These are phyloP conservation scores for Byasa hedistus DNA, from an alignment of 2,888 invertebrate species.

Conservation along the genomic window DNA sequence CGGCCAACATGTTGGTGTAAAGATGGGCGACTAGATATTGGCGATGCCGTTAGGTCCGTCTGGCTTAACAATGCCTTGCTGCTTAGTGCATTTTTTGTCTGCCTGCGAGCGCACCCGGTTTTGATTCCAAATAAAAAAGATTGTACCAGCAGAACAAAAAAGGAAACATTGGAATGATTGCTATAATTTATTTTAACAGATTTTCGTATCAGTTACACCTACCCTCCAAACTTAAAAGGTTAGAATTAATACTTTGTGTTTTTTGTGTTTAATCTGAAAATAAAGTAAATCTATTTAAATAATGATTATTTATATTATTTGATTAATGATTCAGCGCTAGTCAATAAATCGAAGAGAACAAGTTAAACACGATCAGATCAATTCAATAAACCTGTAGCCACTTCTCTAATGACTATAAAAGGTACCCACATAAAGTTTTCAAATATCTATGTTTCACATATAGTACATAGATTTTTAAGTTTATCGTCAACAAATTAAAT, in stretches of 20 bases:
- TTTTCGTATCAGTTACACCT: too few relatives aligned
- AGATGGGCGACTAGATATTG: conserved; percentile 66
- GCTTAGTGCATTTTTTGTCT: conserved; percentile 57
- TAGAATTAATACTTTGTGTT: too few relatives aligned
- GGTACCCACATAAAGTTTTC: not conserved
- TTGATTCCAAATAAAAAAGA: conserved; percentile 8
- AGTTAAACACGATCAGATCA: not conserved
- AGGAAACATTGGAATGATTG: too few relatives aligned
- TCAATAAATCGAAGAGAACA: not conserved
- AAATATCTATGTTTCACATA: not conserved
- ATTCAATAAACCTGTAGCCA: not conserved
- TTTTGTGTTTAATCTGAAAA: too few relatives aligned
- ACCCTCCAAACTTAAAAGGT: too few relatives aligned
- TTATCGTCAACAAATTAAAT: too few relatives aligned
- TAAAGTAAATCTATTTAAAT: too few relatives aligned
- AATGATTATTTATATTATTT: too few relatives aligned
- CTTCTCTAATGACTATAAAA: not conserved
- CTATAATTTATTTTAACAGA: too few relatives aligned
- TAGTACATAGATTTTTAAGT: not conserved
- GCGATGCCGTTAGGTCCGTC: conserved; percentile 70
- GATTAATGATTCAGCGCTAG: too few relatives aligned
- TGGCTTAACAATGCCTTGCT: conserved; percentile 62
- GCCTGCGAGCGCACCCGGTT: conserved; percentile 35
- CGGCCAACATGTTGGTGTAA: conserved; percentile 1
- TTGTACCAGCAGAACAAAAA: too few relatives aligned